These are phyloP conservation scores for Standfussiana lucernea DNA, from an alignment of 2,888 invertebrate genomes.

Conservation along the genomic window DNA sequence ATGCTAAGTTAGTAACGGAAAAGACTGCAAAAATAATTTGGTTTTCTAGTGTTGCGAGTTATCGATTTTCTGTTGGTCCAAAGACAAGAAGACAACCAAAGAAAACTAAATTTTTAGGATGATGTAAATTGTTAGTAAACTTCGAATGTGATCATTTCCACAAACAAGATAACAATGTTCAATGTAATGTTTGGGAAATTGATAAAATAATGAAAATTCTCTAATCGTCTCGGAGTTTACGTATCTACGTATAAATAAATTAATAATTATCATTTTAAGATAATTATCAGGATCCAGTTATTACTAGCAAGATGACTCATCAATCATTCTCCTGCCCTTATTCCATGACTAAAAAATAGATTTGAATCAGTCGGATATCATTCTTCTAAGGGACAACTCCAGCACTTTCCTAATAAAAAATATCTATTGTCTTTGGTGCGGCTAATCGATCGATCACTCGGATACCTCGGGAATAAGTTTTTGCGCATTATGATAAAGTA, in stretches of 20 bases:
- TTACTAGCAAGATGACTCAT: neutral
- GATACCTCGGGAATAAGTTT: too few species aligned
- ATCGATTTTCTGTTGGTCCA: slow-evolving; percentile 49
- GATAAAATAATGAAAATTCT: neutral
- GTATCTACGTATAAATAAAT: too few species aligned
- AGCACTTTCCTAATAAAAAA: neutral
- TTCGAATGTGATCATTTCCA: too few species aligned
- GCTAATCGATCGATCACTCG: neutral
- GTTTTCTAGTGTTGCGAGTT: slow-evolving; percentile 33
- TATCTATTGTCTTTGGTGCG: neutral
- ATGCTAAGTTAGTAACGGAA: neutral
- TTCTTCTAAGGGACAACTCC: neutral
- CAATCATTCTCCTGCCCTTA: too few species aligned
- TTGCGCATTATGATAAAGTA: neutral
- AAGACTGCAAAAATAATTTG: slow-evolving; percentile 28
- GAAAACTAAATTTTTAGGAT: neutral
- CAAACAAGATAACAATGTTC: too few species aligned
- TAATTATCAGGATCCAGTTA: neutral
- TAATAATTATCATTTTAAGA: too few species aligned
- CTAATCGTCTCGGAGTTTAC: neutral
- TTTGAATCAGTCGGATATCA: neutral
- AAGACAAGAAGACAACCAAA: slow-evolving; percentile 32
- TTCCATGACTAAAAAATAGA: neutral
- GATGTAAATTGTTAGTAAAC: neutral
- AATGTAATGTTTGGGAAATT: neutral